Base-by-base conservation (phyloP, 1,140 invertebrate species). In the Zaprionus vittiger region DNA sequence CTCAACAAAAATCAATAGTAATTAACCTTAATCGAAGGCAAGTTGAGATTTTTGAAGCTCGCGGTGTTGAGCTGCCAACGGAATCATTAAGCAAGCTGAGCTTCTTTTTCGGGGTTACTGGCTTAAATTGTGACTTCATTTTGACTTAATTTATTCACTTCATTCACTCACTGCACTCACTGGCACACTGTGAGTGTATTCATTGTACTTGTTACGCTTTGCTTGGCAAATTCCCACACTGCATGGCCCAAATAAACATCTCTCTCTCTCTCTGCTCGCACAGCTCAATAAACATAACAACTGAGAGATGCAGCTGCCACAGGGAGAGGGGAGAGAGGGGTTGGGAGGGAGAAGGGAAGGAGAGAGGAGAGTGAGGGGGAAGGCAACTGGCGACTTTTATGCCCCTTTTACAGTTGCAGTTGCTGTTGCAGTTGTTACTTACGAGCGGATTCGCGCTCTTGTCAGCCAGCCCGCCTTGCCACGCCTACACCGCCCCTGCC, bases 1-100 rank as follows among this genome's bases (percentile, higher is more conserved):
- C 37, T 38, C 37, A 38, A 38, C 37, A 38, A 15, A 87, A 89
- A 90, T 89, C 84, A 89, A 89, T 89, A 89, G 84, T 89, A 89
- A 89, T 89, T 89, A 89, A 84, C 84, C 84, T 72, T 90, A 89
- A 84, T 89, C 84, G 85, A 44, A 52, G 47, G 11, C 47, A 14
- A 52, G 37, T 47, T 17, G 26, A 62, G 66, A 17, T 44, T 44
- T 44, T 44, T 66, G 55, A 59, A 20, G 67, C 65, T 44, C 26
- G 6, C 6, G 37, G 64, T 73, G 65, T 78, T 79, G 66, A 75
- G 65, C 76, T 69, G 60, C 56, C 61, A 75, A 55, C 66, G 31
- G 60, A 71, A 44, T 28, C 55, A 9, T 57, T 68, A 68, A 26
- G 26, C 54, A 41, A 31, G 9, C 31, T 34, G 31, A 34, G 31